These are phyloP conservation scores for Philereme transversata DNA, from an alignment of 2,888 invertebrate species.

Conservation along the genomic window DNA sequence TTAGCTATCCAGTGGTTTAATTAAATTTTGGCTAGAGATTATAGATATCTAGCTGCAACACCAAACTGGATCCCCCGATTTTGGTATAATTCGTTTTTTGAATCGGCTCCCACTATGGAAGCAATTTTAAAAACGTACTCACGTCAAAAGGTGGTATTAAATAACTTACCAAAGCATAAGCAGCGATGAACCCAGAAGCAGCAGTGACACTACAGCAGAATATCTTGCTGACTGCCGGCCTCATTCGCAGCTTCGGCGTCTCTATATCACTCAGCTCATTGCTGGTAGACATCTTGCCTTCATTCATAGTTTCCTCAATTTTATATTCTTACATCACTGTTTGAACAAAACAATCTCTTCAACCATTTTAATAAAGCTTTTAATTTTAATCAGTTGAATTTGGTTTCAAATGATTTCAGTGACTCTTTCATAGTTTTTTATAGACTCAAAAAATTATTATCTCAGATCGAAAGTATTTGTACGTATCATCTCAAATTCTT, in stretches of 20 bases:
- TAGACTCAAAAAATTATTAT: neutral
- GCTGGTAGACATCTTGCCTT: conserved; percentile 64
- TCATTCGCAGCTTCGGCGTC: conserved; percentile 68
- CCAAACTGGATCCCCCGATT: too few species aligned
- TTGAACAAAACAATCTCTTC: neutral
- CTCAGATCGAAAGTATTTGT: neutral
- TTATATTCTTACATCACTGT: conserved; percentile 18
- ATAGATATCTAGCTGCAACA: too few species aligned
- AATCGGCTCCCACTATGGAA: too few species aligned
- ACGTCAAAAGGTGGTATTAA: too few species aligned
- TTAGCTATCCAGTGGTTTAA: too few species aligned
- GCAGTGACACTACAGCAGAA: conserved; percentile 82
- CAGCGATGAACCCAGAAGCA: conserved; percentile 78
- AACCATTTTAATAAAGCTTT: neutral
- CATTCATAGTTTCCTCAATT: conserved; percentile 13
- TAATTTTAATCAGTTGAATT: too few species aligned
- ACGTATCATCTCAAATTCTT: conserved; percentile 56
- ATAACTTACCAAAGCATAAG: conserved; percentile 75
- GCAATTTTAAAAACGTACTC: too few species aligned
- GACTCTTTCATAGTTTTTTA: neutral
- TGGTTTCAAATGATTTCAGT: too few species aligned
- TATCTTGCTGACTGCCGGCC: conserved; percentile 73
- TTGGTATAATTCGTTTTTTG: too few species aligned
- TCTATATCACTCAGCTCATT: conserved; percentile 70
- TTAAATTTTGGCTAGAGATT: too few species aligned